phyloP scores from a whole-genome alignment of 2,888 invertebrate species.

The Choristoneura rosaceana region DNA sequence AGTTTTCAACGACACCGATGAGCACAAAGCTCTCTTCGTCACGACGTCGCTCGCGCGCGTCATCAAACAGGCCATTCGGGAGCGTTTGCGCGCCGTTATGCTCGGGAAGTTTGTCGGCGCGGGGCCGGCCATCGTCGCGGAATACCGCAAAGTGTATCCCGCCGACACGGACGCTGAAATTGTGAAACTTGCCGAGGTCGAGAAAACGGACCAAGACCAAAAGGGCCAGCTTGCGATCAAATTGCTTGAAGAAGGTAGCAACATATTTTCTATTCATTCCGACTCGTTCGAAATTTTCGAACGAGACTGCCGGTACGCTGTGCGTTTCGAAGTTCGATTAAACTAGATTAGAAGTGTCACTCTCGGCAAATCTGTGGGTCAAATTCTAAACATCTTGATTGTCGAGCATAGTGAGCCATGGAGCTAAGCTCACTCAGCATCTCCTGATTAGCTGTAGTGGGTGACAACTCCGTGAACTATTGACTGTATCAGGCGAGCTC shows the following conservation, averaged over 20 bases:
- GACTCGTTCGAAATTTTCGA: conserved; percentile 17
- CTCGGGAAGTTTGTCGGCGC: conserved; percentile 60
- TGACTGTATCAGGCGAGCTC: not conserved
- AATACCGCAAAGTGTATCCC: conserved; percentile 63
- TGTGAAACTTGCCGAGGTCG: conserved; percentile 54
- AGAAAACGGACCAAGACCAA: conserved; percentile 37
- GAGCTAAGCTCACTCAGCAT: not conserved
- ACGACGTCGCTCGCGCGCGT: conserved; percentile 49
- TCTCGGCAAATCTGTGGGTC: conserved; percentile 11
- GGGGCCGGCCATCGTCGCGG: conserved; percentile 51
- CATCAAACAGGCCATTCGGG: conserved; percentile 68
- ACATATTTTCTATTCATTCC: conserved; percentile 45
- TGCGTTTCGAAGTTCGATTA: conserved; percentile 16
- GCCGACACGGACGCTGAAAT: conserved; percentile 61
- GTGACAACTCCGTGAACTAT: conserved; percentile 1
- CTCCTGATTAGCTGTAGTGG: not conserved
- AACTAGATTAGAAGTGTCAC: conserved; percentile 37
- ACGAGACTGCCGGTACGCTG: not conserved
- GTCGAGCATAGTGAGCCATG: not conserved
- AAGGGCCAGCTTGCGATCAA: conserved; percentile 43
- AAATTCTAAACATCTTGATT: not conserved
- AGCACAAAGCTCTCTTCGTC: conserved; percentile 44
- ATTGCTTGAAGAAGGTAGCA: conserved; percentile 55
- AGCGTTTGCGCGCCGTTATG: conserved; percentile 65
- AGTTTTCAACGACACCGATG: conserved; percentile 39